Evolutionary conservation across 2,113 vertebrate species (phyloP).

Genomic region (Misgurnus mizolepis): DNA sequence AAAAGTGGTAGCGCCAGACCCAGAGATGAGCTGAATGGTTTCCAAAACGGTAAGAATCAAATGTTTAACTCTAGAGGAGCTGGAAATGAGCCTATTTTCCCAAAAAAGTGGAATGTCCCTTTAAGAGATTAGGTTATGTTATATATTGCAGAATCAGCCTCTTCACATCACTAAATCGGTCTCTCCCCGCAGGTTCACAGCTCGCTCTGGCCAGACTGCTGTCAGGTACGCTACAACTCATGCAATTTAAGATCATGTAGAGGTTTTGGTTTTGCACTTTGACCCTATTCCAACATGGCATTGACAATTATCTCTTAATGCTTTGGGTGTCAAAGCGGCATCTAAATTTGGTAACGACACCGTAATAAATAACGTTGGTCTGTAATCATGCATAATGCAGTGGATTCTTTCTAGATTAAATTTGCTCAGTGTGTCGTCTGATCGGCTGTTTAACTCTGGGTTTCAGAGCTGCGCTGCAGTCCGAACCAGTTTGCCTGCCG

Average conservation of each 20-base stretch:
- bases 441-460: constrained; percentile 35
- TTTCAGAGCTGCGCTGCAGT: constrained; percentile 88
- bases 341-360: background rate
- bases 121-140: constrained; percentile 3
- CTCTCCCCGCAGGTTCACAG: constrained; percentile 71
- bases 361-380: background rate
- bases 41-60: too few relatives aligned
- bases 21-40: too few relatives aligned
- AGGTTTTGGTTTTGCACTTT: background rate
- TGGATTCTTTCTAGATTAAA: background rate
- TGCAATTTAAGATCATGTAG: background rate
- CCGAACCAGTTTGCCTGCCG: constrained; percentile 91
- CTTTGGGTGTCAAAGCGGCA: too few relatives aligned
- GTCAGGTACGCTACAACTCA: constrained; percentile 73
- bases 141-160: background rate
- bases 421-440: background rate
- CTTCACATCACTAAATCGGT: constrained; percentile 48
- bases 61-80: too few relatives aligned
- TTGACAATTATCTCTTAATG: too few relatives aligned
- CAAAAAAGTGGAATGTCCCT: background rate
- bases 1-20: too few relatives aligned
- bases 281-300: background rate
- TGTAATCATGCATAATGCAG: background rate
- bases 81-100: too few relatives aligned
- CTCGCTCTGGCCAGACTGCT: constrained; percentile 78